phyloP scores from a whole-genome alignment of 2,888 invertebrate genomes.

The Trypoxylon attenuatum region DNA sequence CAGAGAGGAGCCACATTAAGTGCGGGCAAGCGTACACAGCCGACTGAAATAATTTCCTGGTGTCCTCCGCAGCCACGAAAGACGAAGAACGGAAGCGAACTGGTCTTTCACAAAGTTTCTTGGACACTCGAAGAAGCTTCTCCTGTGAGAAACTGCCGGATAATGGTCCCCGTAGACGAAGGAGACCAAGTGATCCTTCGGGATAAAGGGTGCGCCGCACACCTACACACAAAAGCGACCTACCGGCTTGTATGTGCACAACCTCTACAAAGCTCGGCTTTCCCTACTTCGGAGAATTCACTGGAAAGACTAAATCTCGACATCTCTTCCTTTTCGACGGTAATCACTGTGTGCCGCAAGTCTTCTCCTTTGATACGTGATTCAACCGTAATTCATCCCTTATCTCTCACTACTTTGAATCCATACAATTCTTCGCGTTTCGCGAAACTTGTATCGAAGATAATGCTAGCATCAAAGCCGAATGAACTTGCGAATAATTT shows the following conservation, averaged over 20 bases:
- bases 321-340: slow-evolving; percentile 39
- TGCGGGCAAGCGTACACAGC: slow-evolving; percentile 41
- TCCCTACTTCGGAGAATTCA: slow-evolving; percentile 34
- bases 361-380: slow-evolving; percentile 34
- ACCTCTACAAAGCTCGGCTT: slow-evolving; percentile 43
- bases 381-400: no score
- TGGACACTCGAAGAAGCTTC: slow-evolving; percentile 61
- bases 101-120: slow-evolving; percentile 69
- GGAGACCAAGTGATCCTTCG: slow-evolving; percentile 61
- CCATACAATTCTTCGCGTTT: no score
- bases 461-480: no score
- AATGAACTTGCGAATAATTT: no score
- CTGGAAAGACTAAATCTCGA: slow-evolving; percentile 50
- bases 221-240: slow-evolving; percentile 51
- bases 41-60: slow-evolving; percentile 70
- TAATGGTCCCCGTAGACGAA: slow-evolving; percentile 61
- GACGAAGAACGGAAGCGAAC: slow-evolving; percentile 55
- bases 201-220: slow-evolving; percentile 60
- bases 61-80: slow-evolving; percentile 63
- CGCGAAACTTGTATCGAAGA: no score
- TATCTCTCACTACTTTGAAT: no score
- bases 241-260: slow-evolving; percentile 45
- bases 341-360: slow-evolving; percentile 37
- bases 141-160: slow-evolving; percentile 59
- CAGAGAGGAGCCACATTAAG: slow-evolving; percentile 12